Percentiles rank a stretch among this genome's conserved stretches.
phyloP scores from a whole-genome alignment of 2,888 invertebrate species.

The Amorpha juglandis region DNA sequence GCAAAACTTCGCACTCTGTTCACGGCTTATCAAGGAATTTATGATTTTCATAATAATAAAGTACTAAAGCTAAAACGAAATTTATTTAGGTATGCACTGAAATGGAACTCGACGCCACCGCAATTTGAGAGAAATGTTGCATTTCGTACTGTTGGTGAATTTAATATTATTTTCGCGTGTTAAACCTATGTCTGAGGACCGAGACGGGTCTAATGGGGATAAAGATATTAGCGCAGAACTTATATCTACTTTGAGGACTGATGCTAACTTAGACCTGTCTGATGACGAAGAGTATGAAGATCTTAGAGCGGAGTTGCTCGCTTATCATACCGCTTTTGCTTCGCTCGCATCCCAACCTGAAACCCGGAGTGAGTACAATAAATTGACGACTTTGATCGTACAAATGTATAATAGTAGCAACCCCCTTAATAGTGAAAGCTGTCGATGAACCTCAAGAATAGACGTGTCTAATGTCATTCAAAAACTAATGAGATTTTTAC shows the following conservation, averaged over 20 bases:
- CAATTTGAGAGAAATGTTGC: slow-evolving; percentile 53
- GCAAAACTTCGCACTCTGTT: slow-evolving; percentile 44
- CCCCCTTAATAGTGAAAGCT: too few species aligned
- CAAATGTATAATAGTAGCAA: too few species aligned
- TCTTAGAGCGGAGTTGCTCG: slow-evolving; percentile 70
- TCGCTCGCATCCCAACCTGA: slow-evolving; percentile 45
- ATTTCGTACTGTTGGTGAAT: slow-evolving; percentile 47
- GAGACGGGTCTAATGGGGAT: slow-evolving; percentile 30
- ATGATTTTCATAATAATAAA: slow-evolving; percentile 65
- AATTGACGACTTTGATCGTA: too few species aligned
- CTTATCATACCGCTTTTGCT: slow-evolving; percentile 68
- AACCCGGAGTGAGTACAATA: slow-evolving; percentile 48
- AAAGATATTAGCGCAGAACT: slow-evolving; percentile 53
- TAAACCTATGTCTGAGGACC: slow-evolving; percentile 34
- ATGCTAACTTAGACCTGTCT: slow-evolving; percentile 69
- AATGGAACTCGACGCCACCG: slow-evolving; percentile 41
- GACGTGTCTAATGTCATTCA: neutral
- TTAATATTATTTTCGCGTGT: slow-evolving; percentile 39
- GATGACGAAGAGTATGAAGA: slow-evolving; percentile 76
- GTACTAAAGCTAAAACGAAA: slow-evolving; percentile 40
- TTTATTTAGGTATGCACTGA: slow-evolving; percentile 36
- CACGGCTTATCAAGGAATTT: slow-evolving; percentile 64
- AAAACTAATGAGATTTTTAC: too few species aligned
- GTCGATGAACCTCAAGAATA: too few species aligned
- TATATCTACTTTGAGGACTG: slow-evolving; percentile 56